A percentile compares a stretch with the other conserved stretches of the same genome.
Conservation (phyloP, 2,888 invertebrate genomes). For the Chalcis sispes region DNA sequence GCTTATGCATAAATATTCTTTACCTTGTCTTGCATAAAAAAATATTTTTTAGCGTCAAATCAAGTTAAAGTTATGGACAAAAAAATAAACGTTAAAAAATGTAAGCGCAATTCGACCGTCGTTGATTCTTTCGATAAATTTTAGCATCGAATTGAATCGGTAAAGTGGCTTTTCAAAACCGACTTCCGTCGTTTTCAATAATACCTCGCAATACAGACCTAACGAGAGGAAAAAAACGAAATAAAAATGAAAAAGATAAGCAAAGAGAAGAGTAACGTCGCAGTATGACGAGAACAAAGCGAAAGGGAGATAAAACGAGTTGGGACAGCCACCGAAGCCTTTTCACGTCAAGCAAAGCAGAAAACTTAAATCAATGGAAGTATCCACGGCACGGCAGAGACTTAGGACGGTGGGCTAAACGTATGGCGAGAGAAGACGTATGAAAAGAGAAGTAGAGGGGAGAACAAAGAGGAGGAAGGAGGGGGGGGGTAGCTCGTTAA, state of each 20-base stretch:
- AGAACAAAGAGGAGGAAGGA: slow-evolving; percentile 56
- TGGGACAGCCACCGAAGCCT: slow-evolving; percentile 49
- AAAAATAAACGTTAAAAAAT: background rate
- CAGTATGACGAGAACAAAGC: slow-evolving; percentile 11
- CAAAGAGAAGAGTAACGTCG: slow-evolving; percentile 15
- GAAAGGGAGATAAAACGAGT: slow-evolving; percentile 14
- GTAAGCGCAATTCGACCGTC: background rate
- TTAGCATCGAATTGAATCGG: slow-evolving; percentile 15
- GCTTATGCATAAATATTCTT: too few species aligned
- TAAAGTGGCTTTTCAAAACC: slow-evolving; percentile 25
- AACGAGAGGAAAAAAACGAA: background rate
- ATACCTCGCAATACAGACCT: background rate
- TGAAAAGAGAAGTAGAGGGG: slow-evolving; percentile 49
- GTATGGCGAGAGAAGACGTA: slow-evolving; percentile 60
- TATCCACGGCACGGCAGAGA: slow-evolving; percentile 51
- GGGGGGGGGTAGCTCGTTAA: slow-evolving; percentile 66
- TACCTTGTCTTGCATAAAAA: too few species aligned
- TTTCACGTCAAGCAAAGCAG: slow-evolving; percentile 55
- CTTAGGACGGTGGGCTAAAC: slow-evolving; percentile 54
- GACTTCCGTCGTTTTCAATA: slow-evolving; percentile 36
- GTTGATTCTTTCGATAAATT: slow-evolving; percentile 9
- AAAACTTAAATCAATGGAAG: slow-evolving; percentile 66
- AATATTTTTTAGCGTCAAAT: too few species aligned
- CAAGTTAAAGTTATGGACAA: too few species aligned
- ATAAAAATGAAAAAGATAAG: slow-evolving; percentile 9